These are phyloP conservation scores for Embidobia sp. DNA, from an alignment of 2,888 invertebrate genomes.

Conservation along the genomic window DNA sequence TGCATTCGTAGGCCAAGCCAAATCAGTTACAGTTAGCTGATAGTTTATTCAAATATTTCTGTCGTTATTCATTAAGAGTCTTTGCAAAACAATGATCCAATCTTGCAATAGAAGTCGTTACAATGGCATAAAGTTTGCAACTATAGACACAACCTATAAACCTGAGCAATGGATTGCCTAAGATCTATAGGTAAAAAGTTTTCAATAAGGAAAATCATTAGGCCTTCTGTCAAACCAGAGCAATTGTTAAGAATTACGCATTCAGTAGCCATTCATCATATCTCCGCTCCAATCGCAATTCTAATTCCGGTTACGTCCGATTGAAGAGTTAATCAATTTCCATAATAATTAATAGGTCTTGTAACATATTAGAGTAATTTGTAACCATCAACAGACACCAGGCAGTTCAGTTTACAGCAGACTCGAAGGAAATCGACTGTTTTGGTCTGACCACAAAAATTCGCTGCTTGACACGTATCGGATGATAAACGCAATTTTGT, in stretches of 20 bases:
- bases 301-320: slow-evolving; percentile 1
- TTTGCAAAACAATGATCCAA: slow-evolving; percentile 2
- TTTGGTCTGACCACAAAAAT: neutral
- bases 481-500: slow-evolving; percentile 29
- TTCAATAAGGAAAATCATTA: neutral
- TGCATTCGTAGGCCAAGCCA: too few species aligned
- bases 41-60: neutral
- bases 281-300: slow-evolving; percentile 1
- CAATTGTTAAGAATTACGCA: neutral
- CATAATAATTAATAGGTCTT: too few species aligned
- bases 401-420: too few species aligned
- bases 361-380: too few species aligned
- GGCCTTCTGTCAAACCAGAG: slow-evolving; percentile 3
- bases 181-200: slow-evolving; percentile 1
- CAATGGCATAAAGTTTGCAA: neutral
- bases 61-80: neutral
- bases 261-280: slow-evolving; percentile 10
- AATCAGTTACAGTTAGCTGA: too few species aligned
- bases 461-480: slow-evolving; percentile 7
- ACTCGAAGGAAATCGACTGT: too few species aligned
- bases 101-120: neutral
- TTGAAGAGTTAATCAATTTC: too few species aligned
- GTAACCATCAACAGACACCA: too few species aligned
- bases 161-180: neutral
- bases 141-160: neutral